These are phyloP conservation scores for Chlorodrepanis virens DNA, from an alignment of 2,113 vertebrate species.

Conservation along the genomic window DNA sequence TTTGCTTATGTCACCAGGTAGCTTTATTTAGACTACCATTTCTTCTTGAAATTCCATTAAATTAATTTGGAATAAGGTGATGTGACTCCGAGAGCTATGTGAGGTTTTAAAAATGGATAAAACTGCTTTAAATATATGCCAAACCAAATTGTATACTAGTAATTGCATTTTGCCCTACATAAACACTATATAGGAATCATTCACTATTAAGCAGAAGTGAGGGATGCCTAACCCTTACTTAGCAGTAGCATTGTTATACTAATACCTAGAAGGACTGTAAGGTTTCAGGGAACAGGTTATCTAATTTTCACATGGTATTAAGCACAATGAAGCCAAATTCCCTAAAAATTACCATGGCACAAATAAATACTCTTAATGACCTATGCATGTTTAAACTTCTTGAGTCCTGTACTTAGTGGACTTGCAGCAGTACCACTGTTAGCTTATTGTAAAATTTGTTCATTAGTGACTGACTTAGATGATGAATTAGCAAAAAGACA, in stretches of 20 bases:
- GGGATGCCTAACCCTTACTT: background rate
- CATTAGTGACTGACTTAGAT: background rate
- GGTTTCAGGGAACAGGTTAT: background rate
- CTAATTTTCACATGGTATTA: background rate
- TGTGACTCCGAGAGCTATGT: background rate
- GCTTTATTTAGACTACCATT: background rate
- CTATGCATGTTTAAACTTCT: background rate
- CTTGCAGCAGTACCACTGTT: background rate
- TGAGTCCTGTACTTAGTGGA: background rate
- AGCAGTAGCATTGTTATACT: background rate
- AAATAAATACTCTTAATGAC: background rate
- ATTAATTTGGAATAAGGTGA: background rate
- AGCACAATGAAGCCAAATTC: background rate
- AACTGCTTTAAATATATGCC: background rate
- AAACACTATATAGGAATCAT: background rate
- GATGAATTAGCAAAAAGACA: background rate
- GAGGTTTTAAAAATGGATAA: background rate
- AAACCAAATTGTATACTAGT: background rate
- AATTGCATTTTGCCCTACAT: background rate
- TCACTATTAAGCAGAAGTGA: background rate
- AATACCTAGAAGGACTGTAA: background rate
- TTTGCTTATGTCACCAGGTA: background rate
- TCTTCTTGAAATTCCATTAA: background rate
- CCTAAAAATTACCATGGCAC: background rate
- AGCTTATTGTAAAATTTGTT: background rate